Evolutionary conservation across 2,888 invertebrate species (phyloP), one percentile per base, ranked within the genome.

Genomic region (Dioctria rufipes): DNA sequence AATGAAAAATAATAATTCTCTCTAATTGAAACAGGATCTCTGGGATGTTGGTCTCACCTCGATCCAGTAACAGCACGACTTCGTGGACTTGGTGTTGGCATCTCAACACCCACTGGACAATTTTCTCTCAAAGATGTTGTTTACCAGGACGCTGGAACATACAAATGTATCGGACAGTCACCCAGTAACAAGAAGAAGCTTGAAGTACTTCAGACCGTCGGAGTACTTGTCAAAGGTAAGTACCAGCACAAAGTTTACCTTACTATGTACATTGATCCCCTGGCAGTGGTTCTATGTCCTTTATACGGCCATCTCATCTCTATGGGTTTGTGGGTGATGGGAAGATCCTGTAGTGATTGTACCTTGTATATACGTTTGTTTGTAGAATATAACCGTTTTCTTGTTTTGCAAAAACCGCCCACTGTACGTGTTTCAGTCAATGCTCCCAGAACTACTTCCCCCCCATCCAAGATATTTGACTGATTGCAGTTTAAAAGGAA

Each of bases 131-230:
- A 93, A 85, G 92, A 93, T 84, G 93, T 94, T 80, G 90, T 94
- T 81, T 94, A 94, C 87, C 94, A 94, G 87, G 94, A 94, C 86
- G 94, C 93, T 46, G 94, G 94, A 25, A 93, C 93, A 85, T 94
- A 94, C 87, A 91, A 94, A 84, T 95, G 94, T 88, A 93, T 94
- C 65, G 92, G 90, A 49, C 89, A 90, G 82, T 88, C 89, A 60
- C 83, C 88, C 78, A 85, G 86, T 82, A 89, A 90, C 78, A 90
- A 90, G 82, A 90, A 90, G 84, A 90, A 90, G 85, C 85, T 92
- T 78, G 91, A 92, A 84, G 89, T 91, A 51, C 87, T 92, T 78
- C 90, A 91, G 84, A 91, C 90, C 78, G 90, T 91, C 65, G 89
- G 90, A 83, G 87, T 92, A 60, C 87, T 90, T 58, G 91, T 92